phyloP scores from a whole-genome alignment of 2,113 vertebrate species.

The Tylochromis polylepis region DNA sequence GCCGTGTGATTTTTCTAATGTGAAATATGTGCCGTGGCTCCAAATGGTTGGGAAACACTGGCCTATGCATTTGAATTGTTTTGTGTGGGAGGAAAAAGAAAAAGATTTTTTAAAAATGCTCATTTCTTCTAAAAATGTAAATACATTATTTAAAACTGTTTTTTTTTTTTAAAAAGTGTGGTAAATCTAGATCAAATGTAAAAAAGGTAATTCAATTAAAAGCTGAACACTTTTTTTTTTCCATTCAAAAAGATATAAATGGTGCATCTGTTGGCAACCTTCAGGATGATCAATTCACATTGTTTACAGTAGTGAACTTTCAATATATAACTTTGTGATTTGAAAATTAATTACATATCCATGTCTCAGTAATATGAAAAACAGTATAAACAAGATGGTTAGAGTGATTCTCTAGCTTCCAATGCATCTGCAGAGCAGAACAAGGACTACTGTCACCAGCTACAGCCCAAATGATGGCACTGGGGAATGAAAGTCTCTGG shows the following conservation, averaged over 20 bases:
- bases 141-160: background rate
- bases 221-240: background rate
- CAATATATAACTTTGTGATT: background rate
- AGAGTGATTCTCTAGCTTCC: background rate
- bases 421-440: background rate
- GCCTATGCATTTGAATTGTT: background rate
- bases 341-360: background rate
- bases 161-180: accelerated
- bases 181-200: background rate
- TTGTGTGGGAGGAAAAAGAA: background rate
- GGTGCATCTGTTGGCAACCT: background rate
- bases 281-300: background rate
- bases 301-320: background rate
- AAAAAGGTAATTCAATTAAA: background rate
- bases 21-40: too few species aligned
- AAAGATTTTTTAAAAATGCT: background rate
- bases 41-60: too few species aligned
- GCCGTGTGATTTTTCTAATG: too few species aligned
- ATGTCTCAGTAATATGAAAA: background rate
- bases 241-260: background rate
- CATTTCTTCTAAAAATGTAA: background rate
- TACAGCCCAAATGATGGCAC: background rate
- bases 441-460: background rate
- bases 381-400: background rate
- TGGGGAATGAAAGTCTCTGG: background rate